Evolutionary conservation across 1,140 invertebrate species (phyloP), one percentile per base, ranked within the genome.

Genomic region (Halyomorpha halys): DNA sequence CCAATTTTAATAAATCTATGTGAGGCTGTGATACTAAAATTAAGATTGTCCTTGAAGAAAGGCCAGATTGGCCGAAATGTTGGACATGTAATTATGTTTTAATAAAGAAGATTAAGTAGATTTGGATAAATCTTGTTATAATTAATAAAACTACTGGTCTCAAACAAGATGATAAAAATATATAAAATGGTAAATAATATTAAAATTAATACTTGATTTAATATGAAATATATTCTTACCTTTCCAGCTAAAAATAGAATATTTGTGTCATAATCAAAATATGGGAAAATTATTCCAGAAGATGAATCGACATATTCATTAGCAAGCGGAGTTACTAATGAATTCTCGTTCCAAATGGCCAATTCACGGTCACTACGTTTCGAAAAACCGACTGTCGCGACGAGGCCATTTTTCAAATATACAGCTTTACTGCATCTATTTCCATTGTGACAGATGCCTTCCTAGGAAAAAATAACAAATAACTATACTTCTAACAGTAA

Each of bases 371-470:
- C 91, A 64, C 90, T 93, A 75, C 87, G 85, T 68, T 89, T 81
- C 14, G 90, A 92, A 77, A 96, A 97, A 11, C 94, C 94, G 0
- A 91, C 93, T 0, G 91, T 94, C 56, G 95, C 77, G 19, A 97
- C 77, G 39, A 83, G 78, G 8, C 84, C 87, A 9, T 82, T 82
- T 47, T 89, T 87, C 13, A 95, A 77, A 76, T 92, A 96, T 13
- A 89, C 85, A n/a, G 89, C 91, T 77, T 96, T 94, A 60, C 86
- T 86, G 2, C 87, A 86, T 73, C 94, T 92, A 61, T 56, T 64
- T 25, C 93, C 91, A 39, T 83, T 79, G 74, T 96, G 93, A 70
- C 91, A 92, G 5, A 81, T 70, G 15, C 88, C 89, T 78, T 92
- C 86, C 87, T 91, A 73, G 16, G 73, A 72, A 44, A 21, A 56